phyloP scores from a whole-genome alignment of 1,140 invertebrate genomes.

The Phymorhynchus buccinoides region DNA sequence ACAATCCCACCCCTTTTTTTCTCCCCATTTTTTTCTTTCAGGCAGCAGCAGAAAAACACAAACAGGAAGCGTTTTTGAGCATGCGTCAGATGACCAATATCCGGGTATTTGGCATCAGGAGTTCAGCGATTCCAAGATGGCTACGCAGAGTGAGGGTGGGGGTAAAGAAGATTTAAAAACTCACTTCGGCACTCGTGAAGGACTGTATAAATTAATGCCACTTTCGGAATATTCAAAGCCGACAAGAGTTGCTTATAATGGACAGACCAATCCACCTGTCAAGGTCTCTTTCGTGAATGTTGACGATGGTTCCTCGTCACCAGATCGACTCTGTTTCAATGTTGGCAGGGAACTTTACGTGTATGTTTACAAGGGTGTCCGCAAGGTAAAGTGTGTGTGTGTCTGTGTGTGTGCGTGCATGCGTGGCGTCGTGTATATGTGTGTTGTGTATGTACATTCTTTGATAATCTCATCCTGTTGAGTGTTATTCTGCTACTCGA shows the following conservation, averaged over 20 bases:
- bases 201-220: constrained; percentile 93
- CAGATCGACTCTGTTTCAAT: constrained; percentile 96
- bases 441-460: too few relatives aligned
- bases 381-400: constrained; percentile 81
- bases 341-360: constrained; percentile 97
- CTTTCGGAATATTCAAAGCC: constrained; percentile 94
- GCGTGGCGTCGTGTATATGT: too few relatives aligned
- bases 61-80: constrained; percentile 49
- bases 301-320: constrained; percentile 77
- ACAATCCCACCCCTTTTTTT: too few relatives aligned
- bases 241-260: constrained; percentile 82
- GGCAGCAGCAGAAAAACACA: too few relatives aligned
- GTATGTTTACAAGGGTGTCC: constrained; percentile 95
- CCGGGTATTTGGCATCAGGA: constrained; percentile 64
- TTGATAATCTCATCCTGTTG: too few relatives aligned
- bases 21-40: too few relatives aligned
- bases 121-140: constrained; percentile 65
- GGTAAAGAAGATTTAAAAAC: constrained; percentile 95
- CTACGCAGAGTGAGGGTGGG: constrained; percentile 77
- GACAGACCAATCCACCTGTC: constrained; percentile 83
- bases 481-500: too few relatives aligned
- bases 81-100: constrained; percentile 58
- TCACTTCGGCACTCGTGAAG: constrained; percentile 95
- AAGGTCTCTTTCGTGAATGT: constrained; percentile 91
- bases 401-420: too few relatives aligned